Evolutionary conservation across 1,140 invertebrate species (phyloP), one percentile per base, ranked within the genome.

Genomic region (Drosophila varians): DNA sequence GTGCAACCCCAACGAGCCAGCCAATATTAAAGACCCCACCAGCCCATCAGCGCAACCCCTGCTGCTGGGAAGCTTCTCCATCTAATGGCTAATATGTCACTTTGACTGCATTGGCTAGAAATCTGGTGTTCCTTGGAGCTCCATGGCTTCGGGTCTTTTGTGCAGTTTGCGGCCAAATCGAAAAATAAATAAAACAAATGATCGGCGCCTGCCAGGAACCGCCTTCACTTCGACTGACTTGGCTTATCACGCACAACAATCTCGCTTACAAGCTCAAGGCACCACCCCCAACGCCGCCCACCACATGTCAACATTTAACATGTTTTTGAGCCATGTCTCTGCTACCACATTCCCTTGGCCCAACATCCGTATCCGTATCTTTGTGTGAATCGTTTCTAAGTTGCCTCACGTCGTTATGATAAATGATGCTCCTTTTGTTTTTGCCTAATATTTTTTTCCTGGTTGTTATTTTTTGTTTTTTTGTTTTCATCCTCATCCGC

Each of bases 151-250:
- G 4, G 11, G 16, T 65, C 60, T 28, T 68, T 45, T 68, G 71
- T 74, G 70, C 71, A 74, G 60, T 54, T 62, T 58, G 16, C 64
- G 47, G 42, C 60, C 77, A 87, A 86, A 86, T 87, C 80, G 80
- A 87, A 74, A 87, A 87, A 87, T 87, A 86, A 86, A 87, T 87
- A 87, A 80, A 77, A 86, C 82, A 86, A 86, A 86, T 86, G 80
- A 80, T 77, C 58, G 31, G 64, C 49, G 51, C 58, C 49, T 47
- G 56, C 52, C 45, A 53, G 52, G 40, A 36, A 45, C 47, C 36
- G 57, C 45, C 54, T 34, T 19, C 53, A 31, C 42, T 40, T 40
- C 46, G 48, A 12, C 42, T 8, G 5, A 54, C 42, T 18, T n/a
- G 21, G 62, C 71, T 78, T 78, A 75, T 82, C 77, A 82, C 77